Conservation (phyloP, 92 coral and sea anemone genomes). For the Diadumene lineata region DNA sequence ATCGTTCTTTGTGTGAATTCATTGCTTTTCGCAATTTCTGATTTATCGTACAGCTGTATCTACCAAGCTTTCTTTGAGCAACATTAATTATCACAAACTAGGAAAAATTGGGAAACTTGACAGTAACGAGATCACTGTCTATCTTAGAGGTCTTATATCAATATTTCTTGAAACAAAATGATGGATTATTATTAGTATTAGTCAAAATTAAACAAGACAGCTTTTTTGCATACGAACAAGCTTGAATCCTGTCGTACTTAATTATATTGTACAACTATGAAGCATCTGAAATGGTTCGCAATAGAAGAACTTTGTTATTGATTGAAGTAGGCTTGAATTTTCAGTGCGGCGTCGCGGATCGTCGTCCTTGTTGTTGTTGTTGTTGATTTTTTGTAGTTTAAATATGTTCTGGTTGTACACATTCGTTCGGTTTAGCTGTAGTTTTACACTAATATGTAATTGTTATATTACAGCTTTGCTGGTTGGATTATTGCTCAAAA, state of each 20-base stretch:
- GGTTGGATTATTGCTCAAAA: constrained; percentile 14
- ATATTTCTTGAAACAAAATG: neutral
- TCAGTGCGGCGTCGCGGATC: neutral
- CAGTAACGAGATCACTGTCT: neutral
- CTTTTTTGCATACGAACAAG: neutral
- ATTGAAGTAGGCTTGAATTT: neutral
- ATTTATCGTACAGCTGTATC: no score
- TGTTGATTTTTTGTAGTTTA: no score
- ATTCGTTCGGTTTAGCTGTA: neutral
- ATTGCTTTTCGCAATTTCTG: no score
- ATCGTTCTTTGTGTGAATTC: no score
- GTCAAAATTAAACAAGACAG: neutral
- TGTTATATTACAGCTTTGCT: constrained; percentile 15
- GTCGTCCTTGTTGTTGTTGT: neutral
- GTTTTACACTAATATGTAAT: neutral
- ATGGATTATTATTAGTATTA: neutral
- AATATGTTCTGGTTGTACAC: neutral
- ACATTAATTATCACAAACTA: neutral
- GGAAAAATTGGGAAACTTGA: neutral
- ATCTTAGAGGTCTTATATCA: no score
- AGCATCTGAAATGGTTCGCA: neutral
- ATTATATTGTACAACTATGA: constrained; percentile 1
- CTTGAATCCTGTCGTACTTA: neutral
- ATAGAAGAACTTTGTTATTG: neutral
- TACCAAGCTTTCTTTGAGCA: no score